These are phyloP conservation scores for Idris sp. DNA, from an alignment of 1,140 invertebrate species.

Conservation along the genomic window DNA sequence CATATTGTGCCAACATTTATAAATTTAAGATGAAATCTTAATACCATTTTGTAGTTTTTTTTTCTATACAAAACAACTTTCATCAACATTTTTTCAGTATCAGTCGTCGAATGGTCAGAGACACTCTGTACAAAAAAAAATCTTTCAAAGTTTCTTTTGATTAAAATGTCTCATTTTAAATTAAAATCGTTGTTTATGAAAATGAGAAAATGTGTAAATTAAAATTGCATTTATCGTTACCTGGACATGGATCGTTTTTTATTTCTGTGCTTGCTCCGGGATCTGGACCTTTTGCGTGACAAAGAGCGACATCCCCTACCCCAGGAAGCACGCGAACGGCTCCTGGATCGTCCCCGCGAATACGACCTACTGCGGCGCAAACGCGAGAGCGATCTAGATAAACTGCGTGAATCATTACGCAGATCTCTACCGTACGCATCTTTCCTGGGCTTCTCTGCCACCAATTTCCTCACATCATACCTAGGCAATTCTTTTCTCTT, in stretches of 20 bases:
- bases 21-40: too few relatives aligned
- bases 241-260: slow-evolving; percentile 61
- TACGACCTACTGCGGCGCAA: slow-evolving; percentile 69
- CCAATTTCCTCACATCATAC: slow-evolving; percentile 88
- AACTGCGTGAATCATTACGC: slow-evolving; percentile 73
- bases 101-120: too few relatives aligned
- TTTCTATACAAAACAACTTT: too few relatives aligned
- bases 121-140: too few relatives aligned
- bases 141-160: too few relatives aligned
- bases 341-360: slow-evolving; percentile 71
- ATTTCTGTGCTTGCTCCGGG: slow-evolving; percentile 60
- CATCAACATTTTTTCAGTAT: too few relatives aligned
- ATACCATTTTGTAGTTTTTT: too few relatives aligned
- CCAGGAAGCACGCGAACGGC: slow-evolving; percentile 65
- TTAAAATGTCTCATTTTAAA: too few relatives aligned
- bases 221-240: slow-evolving; percentile 21
- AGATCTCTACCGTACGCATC: slow-evolving; percentile 90
- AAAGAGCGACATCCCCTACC: slow-evolving; percentile 63
- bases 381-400: slow-evolving; percentile 68
- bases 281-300: slow-evolving; percentile 69
- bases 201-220: not conserved
- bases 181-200: too few relatives aligned
- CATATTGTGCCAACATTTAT: too few relatives aligned
- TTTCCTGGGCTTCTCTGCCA: slow-evolving; percentile 84
- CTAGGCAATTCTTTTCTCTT: slow-evolving; percentile 88